These are phyloP conservation scores for Indicator maculatus DNA, from an alignment of 2,113 vertebrate genomes.

Conservation along the genomic window DNA sequence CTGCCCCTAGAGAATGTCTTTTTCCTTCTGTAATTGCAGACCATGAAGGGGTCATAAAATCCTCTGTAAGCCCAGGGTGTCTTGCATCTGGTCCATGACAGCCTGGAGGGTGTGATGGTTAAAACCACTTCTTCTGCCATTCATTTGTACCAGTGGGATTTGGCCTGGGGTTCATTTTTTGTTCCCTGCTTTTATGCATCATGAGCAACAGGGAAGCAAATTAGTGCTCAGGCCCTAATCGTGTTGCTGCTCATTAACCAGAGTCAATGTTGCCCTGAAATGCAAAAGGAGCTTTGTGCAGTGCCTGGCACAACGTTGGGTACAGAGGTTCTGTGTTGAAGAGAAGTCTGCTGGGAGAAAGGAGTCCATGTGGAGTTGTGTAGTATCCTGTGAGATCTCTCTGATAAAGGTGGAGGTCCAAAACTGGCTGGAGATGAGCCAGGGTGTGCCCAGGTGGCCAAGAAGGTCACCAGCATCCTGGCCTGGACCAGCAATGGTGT, in stretches of 20 bases:
- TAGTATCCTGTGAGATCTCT: accelerated
- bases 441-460: too few species aligned
- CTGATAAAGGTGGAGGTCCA: too few species aligned
- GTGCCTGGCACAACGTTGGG: accelerated
- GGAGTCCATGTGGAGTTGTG: accelerated
- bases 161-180: not conserved
- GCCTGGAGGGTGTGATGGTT: not conserved
- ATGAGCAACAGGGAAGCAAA: not conserved
- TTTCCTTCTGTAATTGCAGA: not conserved
- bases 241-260: accelerated
- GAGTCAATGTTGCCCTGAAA: not conserved
- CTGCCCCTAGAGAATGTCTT: not conserved
- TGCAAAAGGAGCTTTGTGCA: accelerated
- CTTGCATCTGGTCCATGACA: not conserved
- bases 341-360: too few species aligned
- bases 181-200: not conserved
- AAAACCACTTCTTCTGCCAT: not conserved
- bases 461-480: too few species aligned
- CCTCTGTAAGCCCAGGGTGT: not conserved
- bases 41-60: not conserved
- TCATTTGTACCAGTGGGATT: not conserved
- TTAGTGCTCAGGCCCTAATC: not conserved
- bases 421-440: too few species aligned
- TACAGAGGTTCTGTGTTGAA: accelerated
- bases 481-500: too few species aligned